A percentile compares a stretch with the other conserved stretches of the same genome.
These are phyloP conservation scores for Nestor notabilis DNA, from an alignment of 2,113 vertebrate genomes.

Conservation along the genomic window DNA sequence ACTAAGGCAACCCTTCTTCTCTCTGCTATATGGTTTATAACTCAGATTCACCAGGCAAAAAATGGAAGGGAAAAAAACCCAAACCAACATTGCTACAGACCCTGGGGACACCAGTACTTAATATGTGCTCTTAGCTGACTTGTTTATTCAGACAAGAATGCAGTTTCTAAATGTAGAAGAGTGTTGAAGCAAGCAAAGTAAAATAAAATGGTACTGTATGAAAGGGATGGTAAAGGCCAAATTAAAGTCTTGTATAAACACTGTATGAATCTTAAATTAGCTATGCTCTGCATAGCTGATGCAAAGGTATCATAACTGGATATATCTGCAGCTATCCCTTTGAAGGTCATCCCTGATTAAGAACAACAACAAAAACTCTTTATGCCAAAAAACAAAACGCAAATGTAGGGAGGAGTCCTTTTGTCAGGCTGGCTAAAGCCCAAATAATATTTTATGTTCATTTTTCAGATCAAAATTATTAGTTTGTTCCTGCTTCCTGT, in stretches of 20 bases:
- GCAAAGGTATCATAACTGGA: neutral
- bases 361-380: neutral
- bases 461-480: neutral
- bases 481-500: conserved; percentile 2
- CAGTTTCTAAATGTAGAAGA: conserved; percentile 48
- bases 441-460: neutral
- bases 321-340: neutral
- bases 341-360: conserved; percentile 20
- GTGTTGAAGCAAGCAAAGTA: conserved; percentile 1
- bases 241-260: conserved; percentile 13
- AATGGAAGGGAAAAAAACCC: neutral
- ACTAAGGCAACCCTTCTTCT: conserved; percentile 79
- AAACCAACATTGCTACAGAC: neutral
- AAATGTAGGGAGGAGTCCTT: neutral
- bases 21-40: conserved; percentile 66
- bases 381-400: neutral
- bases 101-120: conserved; percentile 53
- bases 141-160: conserved; percentile 51
- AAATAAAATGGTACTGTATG: neutral
- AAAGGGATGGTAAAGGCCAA: neutral
- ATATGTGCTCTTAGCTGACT: conserved; percentile 45
- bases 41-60: conserved; percentile 64
- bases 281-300: neutral
- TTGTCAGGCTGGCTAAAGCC: neutral
- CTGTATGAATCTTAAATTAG: neutral